Percentiles rank a stretch among this genome's conserved stretches.
Conservation (phyloP, 2,113 vertebrate species). For the Vidua chalybeata region DNA sequence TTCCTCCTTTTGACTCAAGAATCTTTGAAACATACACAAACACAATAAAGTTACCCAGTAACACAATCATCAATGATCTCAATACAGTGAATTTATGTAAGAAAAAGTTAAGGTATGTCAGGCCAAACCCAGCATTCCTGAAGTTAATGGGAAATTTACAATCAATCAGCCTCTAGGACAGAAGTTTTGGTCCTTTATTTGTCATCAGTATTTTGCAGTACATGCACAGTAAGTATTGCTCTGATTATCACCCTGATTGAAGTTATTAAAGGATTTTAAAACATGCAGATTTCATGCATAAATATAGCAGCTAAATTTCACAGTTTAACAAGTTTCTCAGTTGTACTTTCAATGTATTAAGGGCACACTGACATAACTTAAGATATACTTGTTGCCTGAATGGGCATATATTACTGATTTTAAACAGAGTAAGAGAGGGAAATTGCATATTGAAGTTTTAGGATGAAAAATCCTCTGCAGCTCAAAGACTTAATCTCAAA, state of each 20-base stretch:
- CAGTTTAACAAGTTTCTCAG: slow-evolving; percentile 12
- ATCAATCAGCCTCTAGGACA: not conserved
- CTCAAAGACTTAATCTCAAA: not conserved
- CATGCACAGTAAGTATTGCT: slow-evolving; percentile 23
- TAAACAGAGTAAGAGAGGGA: not conserved
- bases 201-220: not conserved
- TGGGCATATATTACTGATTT: not conserved
- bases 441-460: not conserved
- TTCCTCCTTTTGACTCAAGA: slow-evolving; percentile 15
- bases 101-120: not conserved
- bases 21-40: not conserved
- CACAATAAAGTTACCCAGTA: not conserved
- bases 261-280: slow-evolving; percentile 1
- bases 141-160: not conserved
- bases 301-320: not conserved
- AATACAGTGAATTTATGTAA: not conserved
- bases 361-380: not conserved
- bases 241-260: slow-evolving; percentile 22
- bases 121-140: not conserved
- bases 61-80: not conserved
- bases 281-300: slow-evolving; percentile 46
- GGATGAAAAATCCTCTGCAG: slow-evolving; percentile 36
- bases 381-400: not conserved
- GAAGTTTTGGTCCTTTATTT: slow-evolving; percentile 3
- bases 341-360: not conserved